Conservation (phyloP, 2,797 vertebrate species). For the Staurois parvus region DNA sequence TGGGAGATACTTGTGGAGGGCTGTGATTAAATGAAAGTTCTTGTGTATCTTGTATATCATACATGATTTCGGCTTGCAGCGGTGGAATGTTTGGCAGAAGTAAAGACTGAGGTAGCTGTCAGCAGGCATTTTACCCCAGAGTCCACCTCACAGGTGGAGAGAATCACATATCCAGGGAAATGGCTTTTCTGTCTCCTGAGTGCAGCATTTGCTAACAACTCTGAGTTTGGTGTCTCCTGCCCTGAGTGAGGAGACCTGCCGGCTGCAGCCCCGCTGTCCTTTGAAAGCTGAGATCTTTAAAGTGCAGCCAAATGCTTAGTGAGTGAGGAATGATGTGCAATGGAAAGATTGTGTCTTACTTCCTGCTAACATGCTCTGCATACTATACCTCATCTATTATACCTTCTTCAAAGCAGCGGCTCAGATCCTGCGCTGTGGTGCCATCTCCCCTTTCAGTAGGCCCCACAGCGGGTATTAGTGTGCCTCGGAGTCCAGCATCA, state of each 20-base stretch:
- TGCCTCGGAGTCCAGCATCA: conserved; percentile 25
- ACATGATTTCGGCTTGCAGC: neutral
- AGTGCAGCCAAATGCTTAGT: conserved; percentile 62
- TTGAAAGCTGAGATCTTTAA: conserved; percentile 63
- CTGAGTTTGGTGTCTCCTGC: conserved; percentile 57
- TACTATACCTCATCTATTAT: conserved; percentile 63
- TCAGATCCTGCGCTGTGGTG: conserved; percentile 42
- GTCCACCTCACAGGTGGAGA: conserved; percentile 57
- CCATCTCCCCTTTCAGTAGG: conserved; percentile 55
- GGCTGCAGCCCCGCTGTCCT: conserved; percentile 61
- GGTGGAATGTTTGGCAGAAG: conserved; percentile 7
- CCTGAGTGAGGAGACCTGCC: conserved; percentile 59
- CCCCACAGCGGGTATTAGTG: conserved; percentile 34
- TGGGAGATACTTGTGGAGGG: neutral
- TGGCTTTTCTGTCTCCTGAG: conserved; percentile 58
- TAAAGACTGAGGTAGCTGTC: conserved; percentile 29
- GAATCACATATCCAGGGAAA: conserved; percentile 50
- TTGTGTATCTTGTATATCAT: neutral
- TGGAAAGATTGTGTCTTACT: conserved; percentile 64
- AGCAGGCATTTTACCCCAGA: conserved; percentile 46
- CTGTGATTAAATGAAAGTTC: neutral
- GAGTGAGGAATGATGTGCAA: conserved; percentile 62
- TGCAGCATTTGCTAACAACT: conserved; percentile 60
- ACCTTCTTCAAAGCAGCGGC: conserved; percentile 61
- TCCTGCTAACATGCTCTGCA: conserved; percentile 64